These are phyloP conservation scores for Thamnophis sirtalis DNA, from an alignment of 2,113 vertebrate genomes.

Conservation along the genomic window DNA sequence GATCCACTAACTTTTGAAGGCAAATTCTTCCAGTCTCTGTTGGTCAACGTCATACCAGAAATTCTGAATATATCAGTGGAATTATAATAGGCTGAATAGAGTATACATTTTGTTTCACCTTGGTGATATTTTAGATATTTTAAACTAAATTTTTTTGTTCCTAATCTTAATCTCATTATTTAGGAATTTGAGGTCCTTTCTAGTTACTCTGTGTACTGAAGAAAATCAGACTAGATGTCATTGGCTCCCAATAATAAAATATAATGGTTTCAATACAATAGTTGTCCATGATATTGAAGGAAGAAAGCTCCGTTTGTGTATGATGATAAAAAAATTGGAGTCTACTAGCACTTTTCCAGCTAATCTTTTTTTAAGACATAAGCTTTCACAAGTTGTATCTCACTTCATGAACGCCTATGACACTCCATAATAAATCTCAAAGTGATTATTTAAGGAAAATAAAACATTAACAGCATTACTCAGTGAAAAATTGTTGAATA, in stretches of 20 bases:
- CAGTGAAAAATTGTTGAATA: background rate
- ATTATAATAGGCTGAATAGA: background rate
- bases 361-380: background rate
- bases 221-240: background rate
- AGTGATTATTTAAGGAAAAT: background rate
- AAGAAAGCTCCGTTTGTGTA: background rate
- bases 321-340: background rate
- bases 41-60: background rate
- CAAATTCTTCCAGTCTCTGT: background rate
- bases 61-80: background rate
- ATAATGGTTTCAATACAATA: background rate
- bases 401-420: background rate
- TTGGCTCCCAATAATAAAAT: background rate
- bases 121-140: background rate
- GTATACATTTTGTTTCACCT: background rate
- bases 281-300: background rate
- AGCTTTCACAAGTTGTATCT: background rate
- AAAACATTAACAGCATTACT: background rate
- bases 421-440: background rate
- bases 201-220: background rate
- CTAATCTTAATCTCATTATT: background rate
- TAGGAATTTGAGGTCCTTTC: background rate
- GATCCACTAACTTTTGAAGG: background rate
- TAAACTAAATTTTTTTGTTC: background rate
- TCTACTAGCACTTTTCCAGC: background rate